phyloP scores from a whole-genome alignment of 2,888 invertebrate genomes.

The Cynaeus angustus region DNA sequence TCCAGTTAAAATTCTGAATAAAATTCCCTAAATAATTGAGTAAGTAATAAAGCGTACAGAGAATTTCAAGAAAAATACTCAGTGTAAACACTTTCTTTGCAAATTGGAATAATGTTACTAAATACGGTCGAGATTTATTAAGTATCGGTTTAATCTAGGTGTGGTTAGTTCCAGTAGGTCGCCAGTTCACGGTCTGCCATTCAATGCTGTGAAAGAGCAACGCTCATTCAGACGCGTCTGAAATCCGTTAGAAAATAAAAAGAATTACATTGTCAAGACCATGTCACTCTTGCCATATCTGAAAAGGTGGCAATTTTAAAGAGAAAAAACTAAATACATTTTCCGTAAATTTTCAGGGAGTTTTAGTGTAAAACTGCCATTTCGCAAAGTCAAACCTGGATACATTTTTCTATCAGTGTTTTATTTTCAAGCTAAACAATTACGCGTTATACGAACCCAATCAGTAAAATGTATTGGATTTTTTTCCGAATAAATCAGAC shows the following conservation, averaged over 20 bases:
- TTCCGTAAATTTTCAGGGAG: no score
- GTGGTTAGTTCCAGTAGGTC: constrained; percentile 45
- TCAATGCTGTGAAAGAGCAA: constrained; percentile 33
- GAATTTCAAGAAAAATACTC: no score
- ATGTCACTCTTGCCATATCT: neutral
- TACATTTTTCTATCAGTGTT: no score
- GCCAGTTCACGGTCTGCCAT: constrained; percentile 48
- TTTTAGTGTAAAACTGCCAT: no score
- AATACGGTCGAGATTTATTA: constrained; percentile 31
- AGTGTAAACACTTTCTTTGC: neutral
- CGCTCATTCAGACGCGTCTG: constrained; percentile 18
- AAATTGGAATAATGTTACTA: constrained; percentile 5
- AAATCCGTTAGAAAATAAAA: constrained; percentile 14
- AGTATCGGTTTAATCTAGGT: constrained; percentile 41
- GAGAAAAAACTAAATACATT: no score
- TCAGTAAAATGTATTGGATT: constrained; percentile 18
- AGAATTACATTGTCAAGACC: constrained; percentile 21
- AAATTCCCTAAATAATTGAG: constrained; percentile 28
- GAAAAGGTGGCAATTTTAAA: neutral
- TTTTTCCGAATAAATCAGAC: constrained; percentile 14
- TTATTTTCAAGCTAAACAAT: neutral
- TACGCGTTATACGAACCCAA: neutral
- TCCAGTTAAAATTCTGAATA: constrained; percentile 40
- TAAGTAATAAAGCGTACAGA: constrained; percentile 18
- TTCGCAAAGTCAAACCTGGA: no score